Evolutionary conservation across 2,888 invertebrate species (phyloP).

Genomic region (Erynnis tages): DNA sequence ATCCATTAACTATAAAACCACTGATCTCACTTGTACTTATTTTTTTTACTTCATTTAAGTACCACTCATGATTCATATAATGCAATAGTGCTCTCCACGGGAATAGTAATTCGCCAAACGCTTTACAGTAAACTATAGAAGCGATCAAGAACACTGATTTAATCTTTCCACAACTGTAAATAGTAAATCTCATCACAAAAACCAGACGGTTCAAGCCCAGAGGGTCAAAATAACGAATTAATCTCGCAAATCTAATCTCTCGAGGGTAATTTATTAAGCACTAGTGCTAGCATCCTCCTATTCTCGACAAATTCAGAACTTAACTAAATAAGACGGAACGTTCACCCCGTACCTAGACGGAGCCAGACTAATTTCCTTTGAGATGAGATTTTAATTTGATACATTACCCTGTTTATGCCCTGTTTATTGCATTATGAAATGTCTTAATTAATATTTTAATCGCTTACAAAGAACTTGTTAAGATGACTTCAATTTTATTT

Average conservation of each 20-base stretch:
- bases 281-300: conserved; percentile 1
- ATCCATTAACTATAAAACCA: no score
- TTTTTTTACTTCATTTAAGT: no score
- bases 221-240: conserved; percentile 5
- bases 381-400: neutral
- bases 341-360: conserved; percentile 3
- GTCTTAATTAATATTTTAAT: no score
- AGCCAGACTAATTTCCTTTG: conserved; percentile 8
- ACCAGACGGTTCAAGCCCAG: neutral
- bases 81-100: no score
- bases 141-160: no score
- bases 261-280: conserved; percentile 13
- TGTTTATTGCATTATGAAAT: neutral
- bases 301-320: conserved; percentile 1
- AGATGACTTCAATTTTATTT: no score
- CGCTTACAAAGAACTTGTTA: no score
- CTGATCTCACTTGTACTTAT: no score
- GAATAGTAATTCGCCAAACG: no score
- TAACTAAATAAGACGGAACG: conserved; percentile 10
- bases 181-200: neutral
- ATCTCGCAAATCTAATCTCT: conserved; percentile 6
- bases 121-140: no score
- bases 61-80: no score
- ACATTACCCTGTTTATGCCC: neutral
- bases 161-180: conserved; percentile 1